Conservation (phyloP, 2,113 vertebrate species). For the Alces alces region DNA sequence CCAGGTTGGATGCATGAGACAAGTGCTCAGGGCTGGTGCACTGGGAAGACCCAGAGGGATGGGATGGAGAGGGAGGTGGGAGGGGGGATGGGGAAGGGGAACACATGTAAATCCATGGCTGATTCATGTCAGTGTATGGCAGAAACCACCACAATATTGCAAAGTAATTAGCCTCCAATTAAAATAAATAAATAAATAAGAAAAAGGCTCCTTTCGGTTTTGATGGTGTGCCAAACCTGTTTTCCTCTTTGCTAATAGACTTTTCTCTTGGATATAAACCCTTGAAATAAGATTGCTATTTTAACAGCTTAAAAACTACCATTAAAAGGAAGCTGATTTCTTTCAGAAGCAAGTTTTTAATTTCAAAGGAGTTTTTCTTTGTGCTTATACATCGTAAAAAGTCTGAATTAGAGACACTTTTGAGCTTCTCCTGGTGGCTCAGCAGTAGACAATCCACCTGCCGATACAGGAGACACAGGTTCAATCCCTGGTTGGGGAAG, state of each 20-base stretch:
- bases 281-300: neutral
- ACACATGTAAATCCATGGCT: no score
- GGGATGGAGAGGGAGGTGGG: no score
- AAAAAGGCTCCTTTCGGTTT: neutral
- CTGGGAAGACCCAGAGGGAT: no score
- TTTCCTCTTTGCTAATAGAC: neutral
- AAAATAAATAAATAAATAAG: no score
- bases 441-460: neutral
- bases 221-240: neutral
- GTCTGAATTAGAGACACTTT: neutral
- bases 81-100: no score
- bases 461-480: neutral
- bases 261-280: neutral
- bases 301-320: neutral
- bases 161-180: no score
- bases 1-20: no score
- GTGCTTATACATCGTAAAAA: neutral
- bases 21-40: no score
- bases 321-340: neutral
- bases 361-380: neutral
- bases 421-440: neutral
- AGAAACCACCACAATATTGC: no score
- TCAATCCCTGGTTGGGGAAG: neutral
- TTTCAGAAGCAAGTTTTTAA: neutral
- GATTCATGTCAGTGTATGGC: no score